Conservation (phyloP, 2,888 invertebrate genomes). For the Pyrrhosoma nymphula region DNA sequence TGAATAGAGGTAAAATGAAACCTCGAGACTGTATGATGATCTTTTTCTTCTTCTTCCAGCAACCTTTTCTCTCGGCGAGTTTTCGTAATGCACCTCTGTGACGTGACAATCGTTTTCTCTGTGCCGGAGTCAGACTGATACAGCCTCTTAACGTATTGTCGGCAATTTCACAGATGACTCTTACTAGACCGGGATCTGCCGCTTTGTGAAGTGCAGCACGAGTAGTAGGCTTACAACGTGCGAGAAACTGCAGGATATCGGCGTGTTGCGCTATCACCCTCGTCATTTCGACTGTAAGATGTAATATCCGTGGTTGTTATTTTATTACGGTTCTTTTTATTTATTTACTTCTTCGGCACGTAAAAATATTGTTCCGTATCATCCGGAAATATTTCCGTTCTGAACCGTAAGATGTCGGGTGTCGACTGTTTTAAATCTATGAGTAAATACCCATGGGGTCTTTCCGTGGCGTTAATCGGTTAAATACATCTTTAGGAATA, state of each 20-base stretch:
- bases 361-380: no score
- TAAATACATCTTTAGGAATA: no score
- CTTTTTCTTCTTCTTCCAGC: conserved; percentile 48
- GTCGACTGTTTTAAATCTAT: no score
- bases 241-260: neutral
- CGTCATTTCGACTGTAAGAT: neutral
- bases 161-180: neutral
- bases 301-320: no score
- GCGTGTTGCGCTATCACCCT: neutral
- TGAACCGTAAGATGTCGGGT: no score
- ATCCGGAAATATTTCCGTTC: no score
- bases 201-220: neutral
- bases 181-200: neutral
- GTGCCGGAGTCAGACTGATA: neutral
- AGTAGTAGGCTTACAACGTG: neutral
- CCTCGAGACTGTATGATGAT: conserved; percentile 15
- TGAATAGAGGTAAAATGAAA: neutral
- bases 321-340: no score
- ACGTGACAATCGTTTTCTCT: neutral
- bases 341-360: no score
- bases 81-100: neutral
- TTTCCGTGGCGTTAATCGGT: no score
- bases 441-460: no score
- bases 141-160: neutral
- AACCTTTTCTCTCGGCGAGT: neutral